phyloP scores from a whole-genome alignment of 2,113 vertebrate genomes.

The Gallinago undulata region DNA sequence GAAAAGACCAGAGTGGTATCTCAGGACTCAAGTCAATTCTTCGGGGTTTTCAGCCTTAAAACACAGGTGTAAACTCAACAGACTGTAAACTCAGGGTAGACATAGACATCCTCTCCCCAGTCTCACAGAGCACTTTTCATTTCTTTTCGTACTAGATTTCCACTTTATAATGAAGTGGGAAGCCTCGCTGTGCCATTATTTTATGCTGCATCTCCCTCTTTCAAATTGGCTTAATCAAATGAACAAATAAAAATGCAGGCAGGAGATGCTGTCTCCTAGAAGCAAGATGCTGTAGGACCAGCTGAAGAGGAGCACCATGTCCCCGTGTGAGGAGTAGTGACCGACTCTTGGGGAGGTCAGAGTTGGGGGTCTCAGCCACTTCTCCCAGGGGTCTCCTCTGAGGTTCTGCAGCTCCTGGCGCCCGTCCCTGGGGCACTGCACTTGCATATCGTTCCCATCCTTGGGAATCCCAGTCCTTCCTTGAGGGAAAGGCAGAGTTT shows the following conservation, averaged over 20 bases:
- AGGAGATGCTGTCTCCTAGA: neutral
- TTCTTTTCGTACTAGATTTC: neutral
- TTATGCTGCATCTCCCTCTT: neutral
- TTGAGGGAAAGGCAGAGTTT: neutral
- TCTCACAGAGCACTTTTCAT: neutral
- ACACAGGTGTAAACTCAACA: neutral
- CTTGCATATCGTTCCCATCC: accelerated
- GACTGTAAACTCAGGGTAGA: neutral
- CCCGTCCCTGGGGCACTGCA: accelerated
- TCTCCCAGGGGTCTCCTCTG: neutral
- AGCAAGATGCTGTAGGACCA: neutral
- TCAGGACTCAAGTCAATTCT: neutral
- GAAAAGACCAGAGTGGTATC: neutral
- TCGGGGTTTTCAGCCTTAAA: neutral
- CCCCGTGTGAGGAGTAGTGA: neutral
- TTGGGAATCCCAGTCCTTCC: neutral
- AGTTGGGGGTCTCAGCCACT: neutral
- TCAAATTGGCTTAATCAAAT: neutral
- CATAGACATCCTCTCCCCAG: neutral
- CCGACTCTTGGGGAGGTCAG: neutral
- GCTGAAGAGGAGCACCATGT: neutral
- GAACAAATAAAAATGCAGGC: neutral
- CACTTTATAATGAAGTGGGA: neutral
- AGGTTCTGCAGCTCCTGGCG: neutral
- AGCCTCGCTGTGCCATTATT: neutral